A percentile compares a stretch with the other conserved stretches of the same genome.
Evolutionary conservation across 2,797 vertebrate genomes (phyloP).

Genomic region (Crypturellus tataupa): DNA sequence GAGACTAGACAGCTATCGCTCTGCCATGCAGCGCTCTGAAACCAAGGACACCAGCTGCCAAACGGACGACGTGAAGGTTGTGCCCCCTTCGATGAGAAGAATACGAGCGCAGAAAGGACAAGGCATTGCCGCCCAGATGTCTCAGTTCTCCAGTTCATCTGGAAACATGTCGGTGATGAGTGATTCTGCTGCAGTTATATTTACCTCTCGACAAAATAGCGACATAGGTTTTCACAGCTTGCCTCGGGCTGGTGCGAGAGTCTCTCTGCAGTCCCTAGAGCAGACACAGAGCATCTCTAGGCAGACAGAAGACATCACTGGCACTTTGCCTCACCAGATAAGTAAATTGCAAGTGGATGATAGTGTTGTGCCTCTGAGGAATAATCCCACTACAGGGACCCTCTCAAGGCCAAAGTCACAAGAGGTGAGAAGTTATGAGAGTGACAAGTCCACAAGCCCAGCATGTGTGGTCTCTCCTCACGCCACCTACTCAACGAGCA

Average conservation of each 20-base stretch:
- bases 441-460: conserved; percentile 79
- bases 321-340: conserved; percentile 78
- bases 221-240: conserved; percentile 93
- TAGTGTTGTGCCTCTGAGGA: conserved; percentile 84
- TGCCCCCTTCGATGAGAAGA: conserved; percentile 94
- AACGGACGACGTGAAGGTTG: conserved; percentile 92
- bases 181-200: conserved; percentile 83
- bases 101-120: conserved; percentile 95
- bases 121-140: conserved; percentile 95
- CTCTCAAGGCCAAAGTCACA: conserved; percentile 88
- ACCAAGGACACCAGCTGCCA: conserved; percentile 95
- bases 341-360: conserved; percentile 86
- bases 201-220: conserved; percentile 81
- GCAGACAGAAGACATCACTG: conserved; percentile 79
- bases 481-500: conserved; percentile 89
- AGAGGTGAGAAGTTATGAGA: conserved; percentile 85
- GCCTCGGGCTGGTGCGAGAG: conserved; percentile 88
- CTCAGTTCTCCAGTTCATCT: conserved; percentile 90
- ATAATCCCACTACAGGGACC: conserved; percentile 72
- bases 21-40: conserved; percentile 81
- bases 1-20: conserved; percentile 84
- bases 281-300: conserved; percentile 82
- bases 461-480: conserved; percentile 92
- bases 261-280: conserved; percentile 87
- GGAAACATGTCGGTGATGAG: conserved; percentile 91